These are phyloP conservation scores for Campoletis sonorensis DNA, from an alignment of 1,140 invertebrate genomes.

Conservation along the genomic window DNA sequence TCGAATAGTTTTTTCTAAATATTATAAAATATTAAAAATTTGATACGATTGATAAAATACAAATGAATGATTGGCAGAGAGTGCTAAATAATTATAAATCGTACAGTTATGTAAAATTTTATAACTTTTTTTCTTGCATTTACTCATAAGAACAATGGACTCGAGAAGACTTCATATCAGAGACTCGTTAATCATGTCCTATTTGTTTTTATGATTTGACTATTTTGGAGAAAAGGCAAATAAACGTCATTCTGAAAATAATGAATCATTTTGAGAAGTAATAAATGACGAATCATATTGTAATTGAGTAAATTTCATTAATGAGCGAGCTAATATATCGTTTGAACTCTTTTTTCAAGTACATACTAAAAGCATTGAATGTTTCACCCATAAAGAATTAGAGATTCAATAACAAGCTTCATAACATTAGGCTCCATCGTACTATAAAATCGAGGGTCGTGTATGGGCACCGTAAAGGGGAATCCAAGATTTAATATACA, in stretches of 20 bases:
- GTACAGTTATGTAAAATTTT: too few relatives aligned
- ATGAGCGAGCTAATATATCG: background rate
- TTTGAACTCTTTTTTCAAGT: conserved; percentile 12
- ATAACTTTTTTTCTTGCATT: too few relatives aligned
- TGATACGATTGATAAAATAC: too few relatives aligned
- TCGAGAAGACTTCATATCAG: too few relatives aligned
- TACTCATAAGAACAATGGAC: too few relatives aligned
- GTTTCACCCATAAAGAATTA: conserved; percentile 6
- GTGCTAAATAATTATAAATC: too few relatives aligned
- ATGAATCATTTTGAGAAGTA: background rate
- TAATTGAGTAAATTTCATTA: background rate
- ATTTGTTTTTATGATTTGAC: background rate
- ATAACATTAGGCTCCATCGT: conserved; percentile 16
- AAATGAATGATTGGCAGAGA: too few relatives aligned
- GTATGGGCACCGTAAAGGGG: conserved; percentile 18
- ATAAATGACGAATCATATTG: background rate
- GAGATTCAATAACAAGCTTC: conserved; percentile 33
- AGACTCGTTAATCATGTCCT: background rate
- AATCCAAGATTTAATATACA: background rate
- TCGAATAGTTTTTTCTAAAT: too few relatives aligned
- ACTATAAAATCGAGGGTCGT: conserved; percentile 27
- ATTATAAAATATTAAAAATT: too few relatives aligned
- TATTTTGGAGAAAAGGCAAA: background rate
- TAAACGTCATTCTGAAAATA: too few relatives aligned
- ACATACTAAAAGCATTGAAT: background rate